These are phyloP conservation scores for Macrotis lagotis DNA, from an alignment of 2,113 vertebrate species.

Conservation along the genomic window DNA sequence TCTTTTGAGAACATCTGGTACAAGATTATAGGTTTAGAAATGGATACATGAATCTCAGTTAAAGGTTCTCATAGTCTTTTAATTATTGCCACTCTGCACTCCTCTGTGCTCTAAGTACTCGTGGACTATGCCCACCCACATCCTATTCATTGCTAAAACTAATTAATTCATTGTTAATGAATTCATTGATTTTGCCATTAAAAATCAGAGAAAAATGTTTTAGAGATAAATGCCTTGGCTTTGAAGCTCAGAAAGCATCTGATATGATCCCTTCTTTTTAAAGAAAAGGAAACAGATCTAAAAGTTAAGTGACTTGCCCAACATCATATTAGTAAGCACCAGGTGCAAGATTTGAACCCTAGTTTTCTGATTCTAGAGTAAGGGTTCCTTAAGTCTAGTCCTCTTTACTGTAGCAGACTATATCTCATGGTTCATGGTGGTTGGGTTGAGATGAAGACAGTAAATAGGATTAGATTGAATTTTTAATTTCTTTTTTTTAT, in stretches of 20 bases:
- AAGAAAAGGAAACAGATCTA: background rate
- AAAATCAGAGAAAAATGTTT: constrained; percentile 80
- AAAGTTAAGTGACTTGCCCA: background rate
- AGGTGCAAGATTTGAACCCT: background rate
- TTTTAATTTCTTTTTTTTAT: background rate
- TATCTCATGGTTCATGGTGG: background rate
- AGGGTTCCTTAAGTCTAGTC: background rate
- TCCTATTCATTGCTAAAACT: constrained; percentile 42
- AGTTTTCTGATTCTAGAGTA: background rate
- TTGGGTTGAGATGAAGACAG: background rate
- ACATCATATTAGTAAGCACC: background rate
- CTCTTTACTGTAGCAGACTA: background rate
- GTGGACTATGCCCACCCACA: background rate
- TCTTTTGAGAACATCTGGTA: background rate
- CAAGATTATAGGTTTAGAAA: background rate
- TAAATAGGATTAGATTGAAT: background rate
- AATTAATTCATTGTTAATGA: constrained; percentile 73
- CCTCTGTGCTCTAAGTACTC: background rate
- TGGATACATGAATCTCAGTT: background rate
- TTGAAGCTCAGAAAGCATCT: constrained; percentile 34
- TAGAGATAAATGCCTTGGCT: constrained; percentile 82
- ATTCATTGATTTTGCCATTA: constrained; percentile 82
- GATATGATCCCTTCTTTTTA: background rate
- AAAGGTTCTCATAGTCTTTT: background rate
- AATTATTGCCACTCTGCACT: background rate